Percentiles rank a stretch among this genome's conserved stretches.
Evolutionary conservation across 2,113 vertebrate species (phyloP).

Genomic region (Thamnaconus septentrionalis): DNA sequence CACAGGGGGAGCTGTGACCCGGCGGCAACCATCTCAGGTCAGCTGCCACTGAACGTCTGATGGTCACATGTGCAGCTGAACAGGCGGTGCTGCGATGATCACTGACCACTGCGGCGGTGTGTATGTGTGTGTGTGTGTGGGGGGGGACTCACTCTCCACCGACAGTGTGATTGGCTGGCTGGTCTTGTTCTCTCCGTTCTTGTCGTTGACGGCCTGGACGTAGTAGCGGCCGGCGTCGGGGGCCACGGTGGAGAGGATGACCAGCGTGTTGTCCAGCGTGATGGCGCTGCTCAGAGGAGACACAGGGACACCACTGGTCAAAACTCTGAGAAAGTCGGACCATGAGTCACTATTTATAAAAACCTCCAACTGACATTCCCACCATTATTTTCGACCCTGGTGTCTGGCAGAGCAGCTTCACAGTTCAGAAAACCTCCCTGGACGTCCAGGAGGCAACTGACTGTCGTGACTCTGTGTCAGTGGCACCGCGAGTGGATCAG

Average conservation of each 20-base stretch:
- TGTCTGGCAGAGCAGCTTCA: too few species aligned
- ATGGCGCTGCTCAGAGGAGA: slow-evolving; percentile 81
- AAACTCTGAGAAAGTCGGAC: too few species aligned
- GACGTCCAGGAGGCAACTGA: too few species aligned
- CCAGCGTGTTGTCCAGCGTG: slow-evolving; percentile 94
- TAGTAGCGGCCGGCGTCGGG: slow-evolving; percentile 94
- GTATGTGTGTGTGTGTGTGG: background rate
- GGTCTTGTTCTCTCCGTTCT: slow-evolving; percentile 98
- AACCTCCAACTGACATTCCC: too few species aligned
- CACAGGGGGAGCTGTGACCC: slow-evolving; percentile 58
- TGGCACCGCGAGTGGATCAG: too few species aligned
- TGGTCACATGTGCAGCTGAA: background rate
- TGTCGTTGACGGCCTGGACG: slow-evolving; percentile 96
- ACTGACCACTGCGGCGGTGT: background rate
- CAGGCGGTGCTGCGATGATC: too few species aligned
- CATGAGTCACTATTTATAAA: too few species aligned
- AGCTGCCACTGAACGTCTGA: slow-evolving; percentile 1
- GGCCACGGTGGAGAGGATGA: slow-evolving; percentile 94
- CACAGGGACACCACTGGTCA: too few species aligned
- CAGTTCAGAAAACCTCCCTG: too few species aligned
- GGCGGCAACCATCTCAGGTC: slow-evolving; percentile 40
- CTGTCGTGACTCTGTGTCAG: too few species aligned
- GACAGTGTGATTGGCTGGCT: slow-evolving; percentile 93
- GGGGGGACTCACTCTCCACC: slow-evolving; percentile 87
- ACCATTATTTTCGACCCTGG: too few species aligned